phyloP scores from a whole-genome alignment of 64 coral and sea anemone genomes.

The Astreopora myriophthalma region DNA sequence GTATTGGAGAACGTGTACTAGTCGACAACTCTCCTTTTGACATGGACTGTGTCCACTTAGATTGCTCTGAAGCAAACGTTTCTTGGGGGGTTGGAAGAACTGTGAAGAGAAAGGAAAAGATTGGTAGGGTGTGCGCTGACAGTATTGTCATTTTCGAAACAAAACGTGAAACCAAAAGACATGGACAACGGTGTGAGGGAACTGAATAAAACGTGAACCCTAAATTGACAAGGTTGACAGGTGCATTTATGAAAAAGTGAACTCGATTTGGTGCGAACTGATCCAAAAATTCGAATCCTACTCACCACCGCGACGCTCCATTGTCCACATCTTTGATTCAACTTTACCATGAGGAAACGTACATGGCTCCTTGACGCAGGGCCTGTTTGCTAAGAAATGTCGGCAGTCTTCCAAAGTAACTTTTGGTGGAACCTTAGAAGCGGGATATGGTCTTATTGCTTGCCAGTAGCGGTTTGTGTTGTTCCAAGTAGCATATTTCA shows the following conservation, averaged over 20 bases:
- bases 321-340: neutral
- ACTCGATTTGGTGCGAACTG: no score
- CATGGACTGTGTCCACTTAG: neutral
- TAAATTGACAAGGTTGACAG: no score
- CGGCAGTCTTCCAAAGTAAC: neutral
- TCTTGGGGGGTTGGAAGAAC: neutral
- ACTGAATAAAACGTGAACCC: neutral
- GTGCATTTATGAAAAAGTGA: no score
- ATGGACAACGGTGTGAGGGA: no score
- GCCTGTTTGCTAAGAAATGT: neutral
- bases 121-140: no score
- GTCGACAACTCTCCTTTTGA: neutral
- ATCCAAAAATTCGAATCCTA: neutral
- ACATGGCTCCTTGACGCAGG: neutral
- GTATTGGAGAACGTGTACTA: no score
- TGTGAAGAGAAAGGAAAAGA: neutral
- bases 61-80: neutral
- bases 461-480: neutral
- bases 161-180: no score
- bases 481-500: constrained; percentile 1
- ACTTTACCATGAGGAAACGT: neutral
- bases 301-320: neutral
- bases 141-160: no score
- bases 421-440: neutral
- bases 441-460: neutral